A percentile compares a stretch with the other conserved stretches of the same genome.
Evolutionary conservation across 2,888 invertebrate genomes (phyloP).

Genomic region (Ormia ochracea): DNA sequence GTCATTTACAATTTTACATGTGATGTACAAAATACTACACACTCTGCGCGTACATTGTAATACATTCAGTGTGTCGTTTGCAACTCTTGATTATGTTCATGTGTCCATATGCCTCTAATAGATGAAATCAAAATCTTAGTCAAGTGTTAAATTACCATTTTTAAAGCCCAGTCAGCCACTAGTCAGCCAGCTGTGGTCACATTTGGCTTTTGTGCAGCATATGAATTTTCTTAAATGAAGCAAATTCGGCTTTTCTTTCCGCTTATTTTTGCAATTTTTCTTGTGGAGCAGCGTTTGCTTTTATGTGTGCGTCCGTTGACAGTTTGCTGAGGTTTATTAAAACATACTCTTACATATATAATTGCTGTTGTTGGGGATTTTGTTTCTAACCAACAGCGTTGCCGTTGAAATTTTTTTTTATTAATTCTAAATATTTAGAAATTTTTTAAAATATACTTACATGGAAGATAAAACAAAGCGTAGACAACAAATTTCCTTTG

Average conservation of each 20-base stretch:
- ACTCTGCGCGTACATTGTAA: neutral
- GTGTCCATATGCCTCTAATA: neutral
- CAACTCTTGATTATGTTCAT: conserved; percentile 4
- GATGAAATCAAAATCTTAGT: conserved; percentile 39
- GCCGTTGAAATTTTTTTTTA: too few species aligned
- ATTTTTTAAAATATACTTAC: too few species aligned
- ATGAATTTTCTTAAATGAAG: conserved; percentile 25
- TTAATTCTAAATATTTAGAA: too few species aligned
- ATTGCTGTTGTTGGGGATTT: neutral
- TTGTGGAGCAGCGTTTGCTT: neutral
- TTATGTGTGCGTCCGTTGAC: neutral
- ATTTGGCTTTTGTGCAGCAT: neutral
- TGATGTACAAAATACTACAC: too few species aligned
- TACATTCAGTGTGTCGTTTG: neutral
- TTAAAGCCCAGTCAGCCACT: neutral
- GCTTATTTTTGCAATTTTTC: neutral
- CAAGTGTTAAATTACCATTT: conserved; percentile 57
- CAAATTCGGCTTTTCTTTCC: neutral
- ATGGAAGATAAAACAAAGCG: too few species aligned
- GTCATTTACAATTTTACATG: neutral
- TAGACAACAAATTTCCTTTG: too few species aligned
- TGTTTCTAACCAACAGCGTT: too few species aligned
- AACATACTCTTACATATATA: neutral
- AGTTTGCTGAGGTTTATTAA: conserved; percentile 5
- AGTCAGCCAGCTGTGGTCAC: neutral